Evolutionary conservation across 1,140 invertebrate species (phyloP).

Genomic region (Rhynchophorus ferrugineus): DNA sequence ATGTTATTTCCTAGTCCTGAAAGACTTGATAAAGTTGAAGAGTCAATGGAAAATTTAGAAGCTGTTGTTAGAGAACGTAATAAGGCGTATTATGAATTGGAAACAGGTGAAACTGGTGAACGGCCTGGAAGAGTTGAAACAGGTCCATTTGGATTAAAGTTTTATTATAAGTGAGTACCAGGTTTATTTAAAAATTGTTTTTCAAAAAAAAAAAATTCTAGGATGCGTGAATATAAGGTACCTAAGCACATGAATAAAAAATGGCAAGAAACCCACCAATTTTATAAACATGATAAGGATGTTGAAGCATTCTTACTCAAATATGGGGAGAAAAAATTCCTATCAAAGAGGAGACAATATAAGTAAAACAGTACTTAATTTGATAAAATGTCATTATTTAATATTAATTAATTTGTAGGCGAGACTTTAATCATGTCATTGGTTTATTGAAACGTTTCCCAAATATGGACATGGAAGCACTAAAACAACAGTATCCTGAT

Average conservation of each 20-base stretch:
- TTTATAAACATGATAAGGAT: slow-evolving; percentile 43
- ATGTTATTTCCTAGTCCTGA: slow-evolving; percentile 90
- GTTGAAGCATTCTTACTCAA: slow-evolving; percentile 56
- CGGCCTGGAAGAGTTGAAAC: slow-evolving; percentile 51
- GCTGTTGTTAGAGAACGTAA: slow-evolving; percentile 88
- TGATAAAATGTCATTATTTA: slow-evolving; percentile 4
- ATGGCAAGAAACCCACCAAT: slow-evolving; percentile 49
- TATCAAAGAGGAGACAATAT: slow-evolving; percentile 47
- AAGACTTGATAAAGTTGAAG: slow-evolving; percentile 88
- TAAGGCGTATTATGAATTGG: slow-evolving; percentile 79
- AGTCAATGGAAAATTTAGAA: slow-evolving; percentile 94
- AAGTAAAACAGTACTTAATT: slow-evolving; percentile 41
- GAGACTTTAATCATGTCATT: slow-evolving; percentile 57
- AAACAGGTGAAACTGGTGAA: slow-evolving; percentile 82
- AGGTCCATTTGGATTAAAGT: slow-evolving; percentile 53
- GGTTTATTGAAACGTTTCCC: slow-evolving; percentile 65
- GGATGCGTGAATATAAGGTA: slow-evolving; percentile 46
- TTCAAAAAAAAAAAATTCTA: no score
- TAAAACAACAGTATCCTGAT: slow-evolving; percentile 68
- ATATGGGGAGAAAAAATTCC: slow-evolving; percentile 58
- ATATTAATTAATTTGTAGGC: slow-evolving; percentile 40
- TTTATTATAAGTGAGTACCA: slow-evolving; percentile 39
- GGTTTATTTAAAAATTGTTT: no score
- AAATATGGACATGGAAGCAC: slow-evolving; percentile 60
- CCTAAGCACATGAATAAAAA: slow-evolving; percentile 53